phyloP scores from a whole-genome alignment of 2,888 invertebrate genomes.

The Pilophorus perplexus region DNA sequence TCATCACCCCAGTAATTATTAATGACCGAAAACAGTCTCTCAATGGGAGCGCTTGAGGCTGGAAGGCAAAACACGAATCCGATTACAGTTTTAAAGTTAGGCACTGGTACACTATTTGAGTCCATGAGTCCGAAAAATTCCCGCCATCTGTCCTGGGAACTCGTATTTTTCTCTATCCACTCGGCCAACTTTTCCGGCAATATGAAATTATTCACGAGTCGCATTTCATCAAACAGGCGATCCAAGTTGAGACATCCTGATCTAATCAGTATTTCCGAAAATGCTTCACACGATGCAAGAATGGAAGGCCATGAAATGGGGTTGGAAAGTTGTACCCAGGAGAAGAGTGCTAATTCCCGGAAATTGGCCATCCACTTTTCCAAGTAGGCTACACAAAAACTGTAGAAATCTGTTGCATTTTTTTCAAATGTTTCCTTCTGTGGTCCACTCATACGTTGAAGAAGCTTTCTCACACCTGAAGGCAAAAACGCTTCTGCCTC shows the following conservation, averaged over 20 bases:
- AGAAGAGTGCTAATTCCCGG: slow-evolving; percentile 8
- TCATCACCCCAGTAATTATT: not conserved
- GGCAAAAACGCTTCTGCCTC: too few relatives aligned
- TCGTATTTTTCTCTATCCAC: slow-evolving; percentile 1
- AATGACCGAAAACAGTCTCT: not conserved
- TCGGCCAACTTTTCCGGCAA: not conserved
- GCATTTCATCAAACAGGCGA: slow-evolving; percentile 16
- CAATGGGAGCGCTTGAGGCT: not conserved
- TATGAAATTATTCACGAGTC: slow-evolving; percentile 4
- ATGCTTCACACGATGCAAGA: not conserved
- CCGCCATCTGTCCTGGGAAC: slow-evolving; percentile 3
- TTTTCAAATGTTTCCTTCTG: too few relatives aligned
- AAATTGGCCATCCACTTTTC: not conserved
- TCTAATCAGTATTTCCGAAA: slow-evolving; percentile 10
- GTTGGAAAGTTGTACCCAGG: not conserved
- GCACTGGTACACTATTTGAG: slow-evolving; percentile 7
- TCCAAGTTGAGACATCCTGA: slow-evolving; percentile 3
- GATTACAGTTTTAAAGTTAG: not conserved
- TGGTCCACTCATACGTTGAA: too few relatives aligned
- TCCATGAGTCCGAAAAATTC: slow-evolving; percentile 10
- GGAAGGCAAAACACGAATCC: slow-evolving; percentile 16
- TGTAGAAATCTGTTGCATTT: too few relatives aligned
- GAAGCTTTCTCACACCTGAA: too few relatives aligned
- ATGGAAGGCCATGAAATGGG: not conserved
- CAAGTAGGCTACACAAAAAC: not conserved